phyloP scores from a whole-genome alignment of 2,113 vertebrate genomes.

The Carlito syrichta region DNA sequence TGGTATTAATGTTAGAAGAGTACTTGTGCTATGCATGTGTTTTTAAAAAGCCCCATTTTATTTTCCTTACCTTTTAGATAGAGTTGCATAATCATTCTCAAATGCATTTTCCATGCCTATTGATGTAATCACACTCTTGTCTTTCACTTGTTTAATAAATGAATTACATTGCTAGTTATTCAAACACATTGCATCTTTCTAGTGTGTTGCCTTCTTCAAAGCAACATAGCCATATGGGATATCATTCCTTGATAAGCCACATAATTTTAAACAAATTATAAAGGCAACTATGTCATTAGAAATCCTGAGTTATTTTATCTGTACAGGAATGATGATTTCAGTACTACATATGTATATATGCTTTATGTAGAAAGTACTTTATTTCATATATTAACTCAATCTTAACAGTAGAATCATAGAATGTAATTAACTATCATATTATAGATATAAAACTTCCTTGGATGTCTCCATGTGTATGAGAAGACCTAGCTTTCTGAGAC shows the following conservation, averaged over 20 bases:
- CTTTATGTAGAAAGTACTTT: not conserved
- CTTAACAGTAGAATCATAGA: too few species aligned
- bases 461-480: not conserved
- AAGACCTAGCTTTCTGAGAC: not conserved
- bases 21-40: not conserved
- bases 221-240: not conserved
- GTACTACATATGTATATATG: too few species aligned
- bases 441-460: not conserved
- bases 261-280: not conserved
- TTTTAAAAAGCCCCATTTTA: too few species aligned
- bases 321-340: not conserved
- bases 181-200: not conserved
- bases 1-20: not conserved
- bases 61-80: too few species aligned
- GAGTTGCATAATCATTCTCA: not conserved
- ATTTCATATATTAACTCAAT: not conserved
- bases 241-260: rapidly evolving
- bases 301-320: not conserved
- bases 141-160: not conserved
- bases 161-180: not conserved
- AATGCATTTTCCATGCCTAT: not conserved
- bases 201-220: rapidly evolving
- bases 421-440: too few species aligned
- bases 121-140: rapidly evolving
- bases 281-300: not conserved